phyloP scores from a whole-genome alignment of 2,797 vertebrate species.

The Fringilla coelebs region DNA sequence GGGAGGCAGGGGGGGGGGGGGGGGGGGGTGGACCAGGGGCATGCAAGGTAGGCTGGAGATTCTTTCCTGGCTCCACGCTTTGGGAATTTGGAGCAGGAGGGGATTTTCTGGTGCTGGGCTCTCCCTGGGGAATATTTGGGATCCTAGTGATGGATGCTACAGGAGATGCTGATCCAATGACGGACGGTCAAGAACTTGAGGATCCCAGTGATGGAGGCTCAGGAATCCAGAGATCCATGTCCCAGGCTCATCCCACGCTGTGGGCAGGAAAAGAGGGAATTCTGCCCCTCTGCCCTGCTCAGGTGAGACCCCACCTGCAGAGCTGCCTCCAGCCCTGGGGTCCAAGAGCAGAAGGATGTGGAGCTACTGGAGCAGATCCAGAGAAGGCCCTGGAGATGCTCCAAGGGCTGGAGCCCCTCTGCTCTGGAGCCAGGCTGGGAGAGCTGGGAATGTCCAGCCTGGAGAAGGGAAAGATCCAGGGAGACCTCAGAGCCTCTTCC shows the following conservation, averaged over 20 bases:
- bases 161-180: neutral
- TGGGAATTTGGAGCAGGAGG: neutral
- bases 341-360: neutral
- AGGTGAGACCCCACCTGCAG: neutral
- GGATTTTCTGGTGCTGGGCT: neutral
- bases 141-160: neutral
- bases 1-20: neutral
- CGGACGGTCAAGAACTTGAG: neutral
- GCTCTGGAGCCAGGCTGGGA: neutral
- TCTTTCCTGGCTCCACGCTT: rapidly evolving
- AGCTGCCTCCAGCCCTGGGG: neutral
- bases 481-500: rapidly evolving
- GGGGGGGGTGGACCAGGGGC: no score
- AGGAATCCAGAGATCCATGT: neutral
- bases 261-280: neutral
- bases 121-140: neutral
- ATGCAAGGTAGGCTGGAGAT: rapidly evolving
- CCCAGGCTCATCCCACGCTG: neutral
- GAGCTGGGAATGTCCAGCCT: neutral
- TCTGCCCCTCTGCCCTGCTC: rapidly evolving
- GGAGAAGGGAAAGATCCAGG: rapidly evolving
- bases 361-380: rapidly evolving
- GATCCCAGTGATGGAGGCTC: neutral
- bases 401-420: neutral
- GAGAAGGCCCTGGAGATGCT: rapidly evolving